phyloP scores from a whole-genome alignment of 2,888 invertebrate species.

The Thera britannica region DNA sequence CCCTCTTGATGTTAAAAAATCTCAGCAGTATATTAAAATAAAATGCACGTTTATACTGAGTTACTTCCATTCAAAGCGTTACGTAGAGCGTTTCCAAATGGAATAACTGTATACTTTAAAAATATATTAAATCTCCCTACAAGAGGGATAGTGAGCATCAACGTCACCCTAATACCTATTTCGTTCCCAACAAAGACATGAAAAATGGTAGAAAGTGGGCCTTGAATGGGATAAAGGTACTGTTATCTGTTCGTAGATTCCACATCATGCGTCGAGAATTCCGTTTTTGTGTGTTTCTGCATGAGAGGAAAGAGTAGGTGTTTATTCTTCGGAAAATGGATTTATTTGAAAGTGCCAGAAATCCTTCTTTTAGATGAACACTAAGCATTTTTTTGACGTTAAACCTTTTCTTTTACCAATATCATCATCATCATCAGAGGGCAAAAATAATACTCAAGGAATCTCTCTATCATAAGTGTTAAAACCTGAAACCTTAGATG shows the following conservation, averaged over 20 bases:
- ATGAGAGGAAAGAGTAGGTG: conserved; percentile 40
- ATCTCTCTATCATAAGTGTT: too few species aligned
- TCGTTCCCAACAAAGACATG: conserved; percentile 76
- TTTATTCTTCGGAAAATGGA: conserved; percentile 35
- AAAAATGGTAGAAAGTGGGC: conserved; percentile 77
- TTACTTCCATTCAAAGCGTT: conserved; percentile 25
- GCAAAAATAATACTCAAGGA: too few species aligned
- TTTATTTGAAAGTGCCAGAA: conserved; percentile 24
- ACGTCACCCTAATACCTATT: conserved; percentile 73
- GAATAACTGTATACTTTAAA: conserved; percentile 48
- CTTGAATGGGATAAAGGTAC: conserved; percentile 77
- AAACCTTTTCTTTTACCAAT: neutral
- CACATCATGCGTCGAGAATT: conserved; percentile 61
- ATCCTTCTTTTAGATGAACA: conserved; percentile 40
- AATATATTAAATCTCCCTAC: conserved; percentile 58
- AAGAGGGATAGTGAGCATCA: conserved; percentile 61
- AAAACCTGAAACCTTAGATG: too few species aligned
- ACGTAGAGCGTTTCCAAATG: conserved; percentile 31
- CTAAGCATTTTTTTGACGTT: conserved; percentile 1
- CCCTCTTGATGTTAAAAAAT: conserved; percentile 18
- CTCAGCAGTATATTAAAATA: conserved; percentile 26
- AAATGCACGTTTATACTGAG: conserved; percentile 26
- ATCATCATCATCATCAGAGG: too few species aligned
- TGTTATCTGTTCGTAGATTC: conserved; percentile 73
- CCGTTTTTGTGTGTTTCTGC: conserved; percentile 46